These are phyloP conservation scores for Nematopogon swammerdamellus DNA, from an alignment of 2,888 invertebrate species.

Conservation along the genomic window DNA sequence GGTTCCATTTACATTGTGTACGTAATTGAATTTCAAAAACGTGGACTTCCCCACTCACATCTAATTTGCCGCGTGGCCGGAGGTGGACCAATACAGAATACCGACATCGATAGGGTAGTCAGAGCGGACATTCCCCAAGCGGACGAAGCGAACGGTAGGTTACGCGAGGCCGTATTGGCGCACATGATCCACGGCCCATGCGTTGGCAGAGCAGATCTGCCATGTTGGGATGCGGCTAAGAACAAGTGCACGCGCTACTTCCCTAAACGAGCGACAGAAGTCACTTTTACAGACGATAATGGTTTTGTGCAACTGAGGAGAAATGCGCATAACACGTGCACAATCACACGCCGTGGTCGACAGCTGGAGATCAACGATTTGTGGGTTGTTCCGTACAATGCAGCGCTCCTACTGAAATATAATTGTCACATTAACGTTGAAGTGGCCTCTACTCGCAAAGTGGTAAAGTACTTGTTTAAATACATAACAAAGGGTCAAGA, in stretches of 20 bases:
- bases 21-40: constrained; percentile 9
- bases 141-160: constrained; percentile 1
- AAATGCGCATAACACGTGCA: no score
- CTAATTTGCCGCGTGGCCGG: constrained; percentile 5
- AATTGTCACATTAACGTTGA: no score
- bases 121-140: constrained; percentile 8
- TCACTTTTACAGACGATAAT: constrained; percentile 9
- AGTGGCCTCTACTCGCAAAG: no score
- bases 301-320: constrained; percentile 8
- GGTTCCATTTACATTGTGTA: constrained; percentile 4
- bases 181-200: constrained; percentile 16
- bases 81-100: constrained; percentile 8
- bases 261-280: constrained; percentile 5
- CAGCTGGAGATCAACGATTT: no score
- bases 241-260: constrained; percentile 9
- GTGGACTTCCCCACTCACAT: constrained; percentile 4
- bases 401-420: no score
- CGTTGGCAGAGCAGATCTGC: constrained; percentile 9
- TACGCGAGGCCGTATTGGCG: constrained; percentile 2
- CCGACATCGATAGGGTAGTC: constrained; percentile 9
- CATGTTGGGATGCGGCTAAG: constrained; percentile 11
- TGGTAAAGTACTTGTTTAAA: no score
- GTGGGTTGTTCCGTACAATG: no score
- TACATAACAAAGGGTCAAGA: no score
- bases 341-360: no score